Conservation (phyloP, 2,113 vertebrate genomes). For the Onychostruthus taczanowskii region DNA sequence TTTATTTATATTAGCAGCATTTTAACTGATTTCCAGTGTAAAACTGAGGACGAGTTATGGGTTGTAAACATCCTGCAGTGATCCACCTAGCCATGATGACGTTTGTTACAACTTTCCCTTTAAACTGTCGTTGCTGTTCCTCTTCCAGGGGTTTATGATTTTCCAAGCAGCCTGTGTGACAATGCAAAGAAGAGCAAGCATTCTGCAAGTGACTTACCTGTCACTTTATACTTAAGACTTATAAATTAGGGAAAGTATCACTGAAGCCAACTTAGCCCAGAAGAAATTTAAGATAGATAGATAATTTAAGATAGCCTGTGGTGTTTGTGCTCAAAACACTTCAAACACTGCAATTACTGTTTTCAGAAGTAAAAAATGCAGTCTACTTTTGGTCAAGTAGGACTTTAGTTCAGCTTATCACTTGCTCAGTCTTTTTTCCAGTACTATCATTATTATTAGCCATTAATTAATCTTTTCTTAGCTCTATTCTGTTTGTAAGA, state of each 20-base stretch:
- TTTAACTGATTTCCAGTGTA: neutral
- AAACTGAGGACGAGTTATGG: neutral
- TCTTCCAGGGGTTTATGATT: neutral
- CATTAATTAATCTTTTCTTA: neutral
- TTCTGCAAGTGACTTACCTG: conserved; percentile 44
- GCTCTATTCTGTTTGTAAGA: neutral
- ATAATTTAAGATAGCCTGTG: neutral
- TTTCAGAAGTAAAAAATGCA: conserved; percentile 36
- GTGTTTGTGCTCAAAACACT: conserved; percentile 46
- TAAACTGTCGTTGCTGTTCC: neutral
- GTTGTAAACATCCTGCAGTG: neutral
- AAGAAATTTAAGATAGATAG: conserved; percentile 45
- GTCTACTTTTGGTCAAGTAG: neutral
- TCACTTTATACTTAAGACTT: conserved; percentile 42
- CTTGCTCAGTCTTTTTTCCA: neutral
- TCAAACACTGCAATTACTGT: conserved; percentile 43
- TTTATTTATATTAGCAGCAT: neutral
- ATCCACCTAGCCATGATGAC: neutral
- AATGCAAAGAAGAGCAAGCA: neutral
- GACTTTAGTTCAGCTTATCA: neutral
- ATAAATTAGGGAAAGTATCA: conserved; percentile 51
- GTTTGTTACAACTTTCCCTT: neutral
- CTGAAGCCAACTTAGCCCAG: conserved; percentile 52
- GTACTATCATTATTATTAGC: neutral
- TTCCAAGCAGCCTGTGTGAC: conserved; percentile 19